phyloP scores from a whole-genome alignment of 92 coral and sea anemone species.

The Siderastrea siderea region DNA sequence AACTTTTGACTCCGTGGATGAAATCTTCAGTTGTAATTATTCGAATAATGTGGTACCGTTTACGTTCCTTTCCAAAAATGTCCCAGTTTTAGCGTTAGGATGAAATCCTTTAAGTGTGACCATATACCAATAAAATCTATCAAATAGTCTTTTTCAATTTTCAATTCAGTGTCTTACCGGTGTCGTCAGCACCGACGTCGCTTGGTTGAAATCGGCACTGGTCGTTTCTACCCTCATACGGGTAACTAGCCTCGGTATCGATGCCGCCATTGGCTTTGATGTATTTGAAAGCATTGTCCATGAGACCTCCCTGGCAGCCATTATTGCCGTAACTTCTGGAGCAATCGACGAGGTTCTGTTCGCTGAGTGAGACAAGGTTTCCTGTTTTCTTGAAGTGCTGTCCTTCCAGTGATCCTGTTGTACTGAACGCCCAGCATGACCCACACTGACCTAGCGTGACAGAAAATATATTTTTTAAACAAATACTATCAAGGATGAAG shows the following conservation, averaged over 20 bases:
- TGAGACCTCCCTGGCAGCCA: constrained; percentile 96
- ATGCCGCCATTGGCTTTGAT: constrained; percentile 85
- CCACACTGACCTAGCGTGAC: constrained; percentile 83
- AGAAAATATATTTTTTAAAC: not conserved
- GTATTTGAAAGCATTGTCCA: constrained; percentile 92
- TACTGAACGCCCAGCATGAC: constrained; percentile 98
- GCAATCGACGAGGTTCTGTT: constrained; percentile 97
- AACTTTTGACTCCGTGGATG: no score
- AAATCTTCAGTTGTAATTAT: no score
- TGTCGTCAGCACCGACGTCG: constrained; percentile 68
- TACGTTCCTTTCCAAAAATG: no score
- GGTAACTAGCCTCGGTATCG: constrained; percentile 90
- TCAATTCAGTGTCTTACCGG: constrained; percentile 33
- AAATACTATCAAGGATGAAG: not conserved
- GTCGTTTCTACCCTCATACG: constrained; percentile 66
- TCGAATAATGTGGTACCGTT: no score
- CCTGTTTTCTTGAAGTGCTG: constrained; percentile 97
- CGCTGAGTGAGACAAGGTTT: constrained; percentile 94
- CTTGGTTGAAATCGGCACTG: constrained; percentile 53
- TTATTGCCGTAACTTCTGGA: constrained; percentile 81
- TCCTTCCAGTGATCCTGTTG: constrained; percentile 97
- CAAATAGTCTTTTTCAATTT: not conserved
- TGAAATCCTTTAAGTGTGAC: not conserved
- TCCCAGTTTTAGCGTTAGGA: no score
- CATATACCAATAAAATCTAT: not conserved